phyloP scores from a whole-genome alignment of 2,797 vertebrate species.

The Periparus ater region DNA sequence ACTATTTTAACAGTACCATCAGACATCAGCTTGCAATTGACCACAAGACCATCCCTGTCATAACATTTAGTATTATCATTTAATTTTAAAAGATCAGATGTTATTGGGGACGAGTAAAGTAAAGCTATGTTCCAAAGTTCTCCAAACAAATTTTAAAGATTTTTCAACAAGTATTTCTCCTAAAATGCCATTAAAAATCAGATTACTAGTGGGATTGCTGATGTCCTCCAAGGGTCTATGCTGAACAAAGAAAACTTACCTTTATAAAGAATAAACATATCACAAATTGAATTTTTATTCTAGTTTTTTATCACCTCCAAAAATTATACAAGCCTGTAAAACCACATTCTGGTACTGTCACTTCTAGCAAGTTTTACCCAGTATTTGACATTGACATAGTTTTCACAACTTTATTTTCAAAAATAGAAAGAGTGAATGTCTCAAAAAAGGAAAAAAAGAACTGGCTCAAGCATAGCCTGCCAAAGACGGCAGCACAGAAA shows the following conservation, averaged over 20 bases:
- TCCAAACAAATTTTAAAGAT: neutral
- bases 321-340: constrained; percentile 41
- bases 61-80: neutral
- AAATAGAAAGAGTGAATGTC: constrained; percentile 47
- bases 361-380: constrained; percentile 46
- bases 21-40: neutral
- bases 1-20: neutral
- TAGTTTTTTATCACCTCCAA: constrained; percentile 52
- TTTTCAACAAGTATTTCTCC: neutral
- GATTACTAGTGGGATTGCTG: neutral
- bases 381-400: constrained; percentile 68
- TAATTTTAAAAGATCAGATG: neutral
- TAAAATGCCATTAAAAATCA: constrained; percentile 1
- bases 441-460: neutral
- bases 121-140: neutral
- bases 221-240: constrained; percentile 6
- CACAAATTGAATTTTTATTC: constrained; percentile 65
- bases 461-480: constrained; percentile 3
- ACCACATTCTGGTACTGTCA: neutral
- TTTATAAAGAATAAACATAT: neutral
- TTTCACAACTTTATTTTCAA: constrained; percentile 45
- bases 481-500: neutral
- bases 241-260: neutral
- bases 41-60: neutral
- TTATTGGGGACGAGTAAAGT: neutral